Conservation (phyloP, 1,140 invertebrate genomes). For the Drosophila jambulina region DNA sequence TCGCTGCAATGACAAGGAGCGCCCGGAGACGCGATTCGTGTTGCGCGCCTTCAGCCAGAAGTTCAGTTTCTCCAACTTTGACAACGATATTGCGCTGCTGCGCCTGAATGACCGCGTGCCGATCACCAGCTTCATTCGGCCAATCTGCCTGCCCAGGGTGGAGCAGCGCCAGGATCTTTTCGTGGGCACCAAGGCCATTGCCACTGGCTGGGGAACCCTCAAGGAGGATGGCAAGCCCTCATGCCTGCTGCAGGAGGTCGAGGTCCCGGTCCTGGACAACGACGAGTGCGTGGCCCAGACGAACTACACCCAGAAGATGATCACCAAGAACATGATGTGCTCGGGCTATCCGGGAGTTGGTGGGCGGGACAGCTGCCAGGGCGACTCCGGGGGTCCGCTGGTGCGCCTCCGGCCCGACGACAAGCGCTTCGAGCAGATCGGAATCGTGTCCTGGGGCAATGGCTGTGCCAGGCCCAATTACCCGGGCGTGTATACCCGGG, state of each 20-base stretch:
- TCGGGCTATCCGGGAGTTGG: slow-evolving; percentile 91
- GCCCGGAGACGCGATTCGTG: slow-evolving; percentile 91
- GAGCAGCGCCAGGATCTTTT: slow-evolving; percentile 87
- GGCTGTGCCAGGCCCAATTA: slow-evolving; percentile 90
- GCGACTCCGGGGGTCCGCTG: slow-evolving; percentile 96
- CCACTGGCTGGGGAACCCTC: slow-evolving; percentile 94
- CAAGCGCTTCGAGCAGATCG: slow-evolving; percentile 92
- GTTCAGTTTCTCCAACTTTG: slow-evolving; percentile 93
- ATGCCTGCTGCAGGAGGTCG: slow-evolving; percentile 92
- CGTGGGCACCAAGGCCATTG: slow-evolving; percentile 89
- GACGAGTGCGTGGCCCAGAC: slow-evolving; percentile 90
- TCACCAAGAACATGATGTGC: slow-evolving; percentile 94
- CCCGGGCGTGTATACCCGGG: slow-evolving; percentile 93
- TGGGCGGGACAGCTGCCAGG: slow-evolving; percentile 94
- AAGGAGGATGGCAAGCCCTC: slow-evolving; percentile 92
- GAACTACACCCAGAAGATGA: slow-evolving; percentile 91
- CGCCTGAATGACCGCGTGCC: slow-evolving; percentile 91
- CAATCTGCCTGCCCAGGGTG: slow-evolving; percentile 91
- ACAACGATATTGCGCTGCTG: slow-evolving; percentile 94
- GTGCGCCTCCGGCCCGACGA: slow-evolving; percentile 90
- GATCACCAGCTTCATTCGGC: slow-evolving; percentile 90
- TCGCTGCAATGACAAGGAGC: slow-evolving; percentile 89
- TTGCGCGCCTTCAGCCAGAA: slow-evolving; percentile 90
- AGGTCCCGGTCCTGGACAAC: slow-evolving; percentile 93
- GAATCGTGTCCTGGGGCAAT: slow-evolving; percentile 89